Evolutionary conservation across 1,140 invertebrate genomes (phyloP).

Genomic region (Dreissena polymorpha): DNA sequence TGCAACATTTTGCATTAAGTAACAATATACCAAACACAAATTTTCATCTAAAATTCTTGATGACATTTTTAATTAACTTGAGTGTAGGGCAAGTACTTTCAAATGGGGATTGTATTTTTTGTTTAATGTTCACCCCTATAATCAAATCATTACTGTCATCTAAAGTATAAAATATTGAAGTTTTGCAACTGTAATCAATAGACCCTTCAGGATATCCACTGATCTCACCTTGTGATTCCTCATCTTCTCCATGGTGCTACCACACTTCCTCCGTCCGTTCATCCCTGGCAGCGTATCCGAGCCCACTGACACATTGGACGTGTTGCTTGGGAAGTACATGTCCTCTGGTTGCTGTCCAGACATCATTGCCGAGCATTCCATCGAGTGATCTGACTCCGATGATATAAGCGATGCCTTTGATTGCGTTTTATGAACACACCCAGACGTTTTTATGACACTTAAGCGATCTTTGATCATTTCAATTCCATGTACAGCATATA

Average conservation of each 20-base stretch:
- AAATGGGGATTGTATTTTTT: too few species aligned
- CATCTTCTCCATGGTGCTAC: conserved; percentile 45
- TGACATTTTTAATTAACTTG: too few species aligned
- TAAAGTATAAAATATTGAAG: too few species aligned
- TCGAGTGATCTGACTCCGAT: conserved; percentile 74
- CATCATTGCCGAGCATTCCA: conserved; percentile 70
- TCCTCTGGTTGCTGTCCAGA: conserved; percentile 63
- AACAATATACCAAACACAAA: too few species aligned
- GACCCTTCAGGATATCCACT: too few species aligned
- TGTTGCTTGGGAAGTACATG: conserved; percentile 68
- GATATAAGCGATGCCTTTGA: conserved; percentile 73
- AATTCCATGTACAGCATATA: conserved; percentile 53
- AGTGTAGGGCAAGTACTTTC: too few species aligned
- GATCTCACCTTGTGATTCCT: conserved; percentile 52
- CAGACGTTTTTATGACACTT: conserved; percentile 56
- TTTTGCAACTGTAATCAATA: too few species aligned
- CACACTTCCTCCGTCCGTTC: conserved; percentile 58
- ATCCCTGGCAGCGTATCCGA: conserved; percentile 69
- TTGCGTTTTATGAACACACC: conserved; percentile 67
- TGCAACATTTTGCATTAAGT: too few species aligned
- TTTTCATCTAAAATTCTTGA: too few species aligned
- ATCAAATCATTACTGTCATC: too few species aligned
- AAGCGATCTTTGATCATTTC: conserved; percentile 49
- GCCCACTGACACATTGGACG: conserved; percentile 71
- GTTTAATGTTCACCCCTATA: too few species aligned